Percentiles rank a stretch among this genome's conserved stretches.
These are phyloP conservation scores for Drosophila cardini DNA, from an alignment of 1,140 invertebrate genomes.

Conservation along the genomic window DNA sequence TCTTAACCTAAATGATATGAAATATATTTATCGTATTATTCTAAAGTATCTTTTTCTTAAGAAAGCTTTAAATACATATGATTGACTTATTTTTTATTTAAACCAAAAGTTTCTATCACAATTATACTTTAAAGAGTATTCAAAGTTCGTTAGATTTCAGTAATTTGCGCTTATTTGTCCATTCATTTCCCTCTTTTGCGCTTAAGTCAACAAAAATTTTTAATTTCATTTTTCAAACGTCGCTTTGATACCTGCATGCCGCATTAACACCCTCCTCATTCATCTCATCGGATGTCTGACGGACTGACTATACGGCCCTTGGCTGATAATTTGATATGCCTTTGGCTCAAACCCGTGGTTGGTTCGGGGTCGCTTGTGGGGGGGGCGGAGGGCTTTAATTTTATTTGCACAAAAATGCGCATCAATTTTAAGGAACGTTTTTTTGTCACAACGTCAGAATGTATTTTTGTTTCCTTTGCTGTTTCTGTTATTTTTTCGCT, in stretches of 20 bases:
- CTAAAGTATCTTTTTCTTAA: too few species aligned
- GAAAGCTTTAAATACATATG: too few species aligned
- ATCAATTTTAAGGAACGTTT: slow-evolving; percentile 67
- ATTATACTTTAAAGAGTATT: too few species aligned
- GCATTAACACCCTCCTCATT: slow-evolving; percentile 74
- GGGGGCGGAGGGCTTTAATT: slow-evolving; percentile 66
- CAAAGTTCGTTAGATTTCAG: neutral
- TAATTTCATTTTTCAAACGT: slow-evolving; percentile 80
- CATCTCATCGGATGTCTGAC: slow-evolving; percentile 48
- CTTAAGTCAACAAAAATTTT: slow-evolving; percentile 76
- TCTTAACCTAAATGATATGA: too few species aligned
- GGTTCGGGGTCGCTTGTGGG: slow-evolving; percentile 24
- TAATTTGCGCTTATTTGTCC: slow-evolving; percentile 26
- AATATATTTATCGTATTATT: too few species aligned
- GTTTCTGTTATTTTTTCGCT: too few species aligned
- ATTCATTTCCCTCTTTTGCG: slow-evolving; percentile 49
- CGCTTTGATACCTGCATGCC: slow-evolving; percentile 81
- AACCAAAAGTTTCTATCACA: too few species aligned
- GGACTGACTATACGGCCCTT: slow-evolving; percentile 47
- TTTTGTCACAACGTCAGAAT: slow-evolving; percentile 45
- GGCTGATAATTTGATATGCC: slow-evolving; percentile 81
- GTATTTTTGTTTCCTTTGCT: slow-evolving; percentile 44
- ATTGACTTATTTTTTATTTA: too few species aligned
- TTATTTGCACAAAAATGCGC: slow-evolving; percentile 80
- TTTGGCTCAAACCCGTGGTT: slow-evolving; percentile 48